These are phyloP conservation scores for Popillia japonica DNA, from an alignment of 1,140 invertebrate genomes.

Conservation along the genomic window DNA sequence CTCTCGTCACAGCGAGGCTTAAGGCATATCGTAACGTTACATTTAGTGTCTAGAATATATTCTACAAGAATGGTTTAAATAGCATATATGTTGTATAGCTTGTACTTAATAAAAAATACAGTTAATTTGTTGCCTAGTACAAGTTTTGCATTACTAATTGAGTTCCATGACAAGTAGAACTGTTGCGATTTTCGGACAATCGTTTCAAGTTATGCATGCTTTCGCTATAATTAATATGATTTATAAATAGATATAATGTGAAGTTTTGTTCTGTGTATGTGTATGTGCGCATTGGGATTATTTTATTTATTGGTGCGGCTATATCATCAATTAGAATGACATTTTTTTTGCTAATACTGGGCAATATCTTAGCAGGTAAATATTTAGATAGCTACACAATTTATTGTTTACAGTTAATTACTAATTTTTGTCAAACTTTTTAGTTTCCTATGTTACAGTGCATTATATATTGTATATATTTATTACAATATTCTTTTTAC, in stretches of 20 bases:
- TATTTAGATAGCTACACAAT: neutral
- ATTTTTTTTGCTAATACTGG: neutral
- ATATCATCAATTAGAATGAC: neutral
- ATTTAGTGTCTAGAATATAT: neutral
- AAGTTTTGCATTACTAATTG: slow-evolving; percentile 7
- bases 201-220: neutral
- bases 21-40: neutral
- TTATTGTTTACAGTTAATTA: no score
- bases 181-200: neutral
- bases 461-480: no score
- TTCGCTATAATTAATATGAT: slow-evolving; percentile 1
- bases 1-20: neutral
- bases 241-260: neutral
- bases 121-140: neutral
- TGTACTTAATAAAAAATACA: slow-evolving; percentile 16
- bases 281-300: neutral
- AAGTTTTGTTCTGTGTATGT: neutral
- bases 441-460: no score
- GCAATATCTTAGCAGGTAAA: neutral
- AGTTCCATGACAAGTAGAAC: neutral
- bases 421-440: no score
- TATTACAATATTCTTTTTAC: no score
- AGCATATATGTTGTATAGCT: neutral
- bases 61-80: neutral
- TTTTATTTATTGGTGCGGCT: neutral